A percentile compares a stretch with the other conserved stretches of the same genome.
These are phyloP conservation scores for Fregetta grallaria DNA, from an alignment of 2,113 vertebrate species.

Conservation along the genomic window DNA sequence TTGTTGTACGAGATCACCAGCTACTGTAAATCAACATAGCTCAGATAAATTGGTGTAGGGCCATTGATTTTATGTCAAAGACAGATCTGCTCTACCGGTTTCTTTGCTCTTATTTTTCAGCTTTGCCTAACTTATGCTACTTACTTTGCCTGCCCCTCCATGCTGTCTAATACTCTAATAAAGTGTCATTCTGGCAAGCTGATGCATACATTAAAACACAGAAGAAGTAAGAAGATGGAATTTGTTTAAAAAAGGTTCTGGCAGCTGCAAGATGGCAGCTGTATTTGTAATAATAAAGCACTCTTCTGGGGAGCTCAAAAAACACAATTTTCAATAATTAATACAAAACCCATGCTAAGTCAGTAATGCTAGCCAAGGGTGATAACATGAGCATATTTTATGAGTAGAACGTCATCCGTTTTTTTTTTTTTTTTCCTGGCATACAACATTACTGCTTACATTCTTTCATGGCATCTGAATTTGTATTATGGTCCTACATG, in stretches of 20 bases:
- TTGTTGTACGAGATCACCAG: neutral
- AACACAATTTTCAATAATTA: neutral
- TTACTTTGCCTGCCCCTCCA: neutral
- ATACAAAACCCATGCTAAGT: neutral
- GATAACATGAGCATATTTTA: constrained; percentile 30
- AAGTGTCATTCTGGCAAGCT: neutral
- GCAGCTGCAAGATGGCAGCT: constrained; percentile 28
- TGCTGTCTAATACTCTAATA: neutral
- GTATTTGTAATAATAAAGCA: neutral
- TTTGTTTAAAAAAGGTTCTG: neutral
- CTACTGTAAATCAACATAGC: neutral
- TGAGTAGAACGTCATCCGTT: neutral
- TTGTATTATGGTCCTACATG: neutral
- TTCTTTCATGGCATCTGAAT: neutral
- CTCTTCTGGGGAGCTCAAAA: constrained; percentile 13
- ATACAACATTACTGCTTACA: neutral
- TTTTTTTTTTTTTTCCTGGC: neutral
- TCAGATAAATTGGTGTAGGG: neutral
- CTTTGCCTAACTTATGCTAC: neutral
- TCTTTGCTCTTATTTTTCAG: neutral
- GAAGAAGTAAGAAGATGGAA: neutral
- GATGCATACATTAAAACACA: neutral
- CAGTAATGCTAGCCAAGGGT: neutral
- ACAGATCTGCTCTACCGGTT: neutral
- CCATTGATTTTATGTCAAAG: neutral